Percentiles rank a stretch among this genome's conserved stretches.
Evolutionary conservation across 2,797 vertebrate species (phyloP).

Genomic region (Arrhamphus sclerolepis): DNA sequence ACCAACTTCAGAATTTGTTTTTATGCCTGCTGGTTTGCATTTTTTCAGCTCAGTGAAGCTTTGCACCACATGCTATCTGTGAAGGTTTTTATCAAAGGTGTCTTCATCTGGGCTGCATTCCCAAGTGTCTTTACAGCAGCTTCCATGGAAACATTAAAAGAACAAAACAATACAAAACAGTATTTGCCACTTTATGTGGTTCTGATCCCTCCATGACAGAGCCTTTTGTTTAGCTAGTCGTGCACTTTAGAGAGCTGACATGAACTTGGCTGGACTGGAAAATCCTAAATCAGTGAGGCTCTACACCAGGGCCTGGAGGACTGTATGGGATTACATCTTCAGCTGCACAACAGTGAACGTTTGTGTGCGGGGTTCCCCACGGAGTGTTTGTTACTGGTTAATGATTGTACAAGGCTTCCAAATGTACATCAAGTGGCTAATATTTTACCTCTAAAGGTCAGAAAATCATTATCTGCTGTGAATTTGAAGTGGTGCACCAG

Average conservation of each 20-base stretch:
- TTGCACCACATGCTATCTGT: constrained; percentile 2
- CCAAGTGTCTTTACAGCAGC: constrained; percentile 72
- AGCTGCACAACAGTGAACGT: constrained; percentile 5
- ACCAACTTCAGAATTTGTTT: neutral
- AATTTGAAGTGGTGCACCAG: constrained; percentile 9
- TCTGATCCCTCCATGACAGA: constrained; percentile 80
- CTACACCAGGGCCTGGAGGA: constrained; percentile 21
- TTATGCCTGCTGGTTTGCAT: constrained; percentile 12
- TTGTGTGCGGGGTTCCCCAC: constrained; percentile 22
- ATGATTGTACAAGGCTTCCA: constrained; percentile 26
- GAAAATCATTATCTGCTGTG: constrained; percentile 20
- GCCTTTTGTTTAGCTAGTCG: constrained; percentile 66
- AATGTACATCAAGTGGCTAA: constrained; percentile 4
- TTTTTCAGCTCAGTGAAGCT: constrained; percentile 10
- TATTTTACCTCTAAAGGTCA: constrained; percentile 21
- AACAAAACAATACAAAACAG: constrained; percentile 56
- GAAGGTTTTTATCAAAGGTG: constrained; percentile 42
- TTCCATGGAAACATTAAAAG: constrained; percentile 82
- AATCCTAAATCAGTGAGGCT: constrained; percentile 31
- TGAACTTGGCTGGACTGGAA: constrained; percentile 24
- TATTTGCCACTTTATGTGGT: constrained; percentile 81
- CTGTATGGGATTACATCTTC: neutral
- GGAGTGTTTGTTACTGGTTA: constrained; percentile 25
- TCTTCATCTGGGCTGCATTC: constrained; percentile 73
- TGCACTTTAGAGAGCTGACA: constrained; percentile 20